Base-by-base conservation (phyloP, 2,797 vertebrate species). In the Delichon dasypus region DNA sequence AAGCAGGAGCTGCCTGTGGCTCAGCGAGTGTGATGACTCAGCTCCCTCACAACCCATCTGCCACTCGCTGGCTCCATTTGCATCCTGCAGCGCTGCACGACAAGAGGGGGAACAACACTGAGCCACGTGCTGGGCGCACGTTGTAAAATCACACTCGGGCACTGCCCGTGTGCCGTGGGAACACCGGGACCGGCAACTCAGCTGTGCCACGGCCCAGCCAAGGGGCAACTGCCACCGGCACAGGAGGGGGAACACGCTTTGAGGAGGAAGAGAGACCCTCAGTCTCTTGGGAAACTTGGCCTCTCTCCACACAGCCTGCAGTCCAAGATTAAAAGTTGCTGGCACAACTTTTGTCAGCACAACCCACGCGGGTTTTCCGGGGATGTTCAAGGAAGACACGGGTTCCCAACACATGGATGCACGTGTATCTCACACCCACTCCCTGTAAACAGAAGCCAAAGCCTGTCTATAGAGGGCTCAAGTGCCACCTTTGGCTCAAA, bases 11-110 rank as follows among this genome's bases (percentile, higher is more conserved):
- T 92, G 94, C 92, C 85, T 93, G 94, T 1, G 5, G 93, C 89
- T 92, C 85, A 17, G 62, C 15, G 7, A 82, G 73, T 45, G 82
- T 79, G 44, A 83, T 95, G 91, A 96, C 77, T 91, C 91, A 96
- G 94, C 80, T 84, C 73, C 80, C 0, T 36, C 73, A 89, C 67
- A 93, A 66, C 80, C 95, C 93, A 95, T 88, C 95, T 96, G 92
- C 94, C 66, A 61, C 82, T 83, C 40, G 16, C 71, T 34, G 85
- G 83, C 92, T n/a, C 89, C 71, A 10, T 89, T 89, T 23, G 76
- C 92, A 96, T 93, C 89, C 82, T 25, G 85, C 76, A 82, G 71
- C 0, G 1, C 88, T 76, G 84, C 92, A 79, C 38, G 95, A 89
- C 92, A 89, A 36, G 92, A 80, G 32, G 42, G 64, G 81, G 78